Base-by-base conservation (phyloP, 2,888 invertebrate genomes). In the Hirudinaria manillensis region DNA sequence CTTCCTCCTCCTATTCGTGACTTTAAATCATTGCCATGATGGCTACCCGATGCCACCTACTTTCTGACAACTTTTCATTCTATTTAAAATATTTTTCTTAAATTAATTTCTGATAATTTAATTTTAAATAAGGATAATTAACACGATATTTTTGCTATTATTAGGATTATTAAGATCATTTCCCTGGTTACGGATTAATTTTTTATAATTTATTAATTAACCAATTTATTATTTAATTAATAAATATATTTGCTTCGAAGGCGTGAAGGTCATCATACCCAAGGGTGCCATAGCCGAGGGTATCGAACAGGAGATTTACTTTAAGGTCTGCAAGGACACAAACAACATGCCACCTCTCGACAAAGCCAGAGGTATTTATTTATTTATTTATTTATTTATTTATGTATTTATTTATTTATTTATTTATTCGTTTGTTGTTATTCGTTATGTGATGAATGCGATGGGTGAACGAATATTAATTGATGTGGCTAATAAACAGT, bases 251-350 rank as follows among this genome's bases (percentile, higher is more conserved):
- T 24, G 21, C 27, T 24, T 61, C n/a, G 24, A 79, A 82, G 83
- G 94, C 80, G 95, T 96, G 67, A 92, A 92, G 72, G 87, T 96
- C 78, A 90, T 92, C 82, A 92, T 96, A 82, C 95, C 96, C 67
- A 90, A 91, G 74, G 92, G 93, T 79, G 95, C 95, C 70, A 90
- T 96, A 80, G 89, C 91, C 72, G 89, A 90, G 56, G 93, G 93
- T 75, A 89, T 90, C 82, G 89, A 90, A 82, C 94, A 94, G 87
- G 93, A 94, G 86, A 91, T 96, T 84, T 95, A 94, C 89, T 94
- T 96, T 88, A 94, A 88, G 82, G 84, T 85, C 7, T 87, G 87
- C 80, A 89, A 92, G 83, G 90, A 92, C 86, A 91, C 91, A 85
- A 87, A 82, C 66, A 84, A 87, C 78, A 87, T 87, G 78, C 93